Conservation (phyloP, 2,888 invertebrate genomes). For the Dione juno region DNA sequence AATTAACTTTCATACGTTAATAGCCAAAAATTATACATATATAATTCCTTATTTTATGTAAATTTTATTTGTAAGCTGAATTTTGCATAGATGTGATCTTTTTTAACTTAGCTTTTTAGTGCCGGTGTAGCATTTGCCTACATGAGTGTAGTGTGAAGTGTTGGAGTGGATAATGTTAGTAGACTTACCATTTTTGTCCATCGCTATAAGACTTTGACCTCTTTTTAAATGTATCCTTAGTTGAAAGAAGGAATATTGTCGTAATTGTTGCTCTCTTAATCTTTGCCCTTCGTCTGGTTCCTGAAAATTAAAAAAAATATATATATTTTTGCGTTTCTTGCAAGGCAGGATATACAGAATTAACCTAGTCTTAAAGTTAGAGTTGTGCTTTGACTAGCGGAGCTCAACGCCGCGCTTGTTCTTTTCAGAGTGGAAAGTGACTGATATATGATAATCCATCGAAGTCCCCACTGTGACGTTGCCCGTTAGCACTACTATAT, state of each 20-base stretch:
- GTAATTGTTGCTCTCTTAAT: slow-evolving; percentile 88
- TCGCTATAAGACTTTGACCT: slow-evolving; percentile 94
- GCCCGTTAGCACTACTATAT: too few relatives aligned
- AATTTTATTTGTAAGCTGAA: not conserved
- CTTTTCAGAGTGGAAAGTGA: too few relatives aligned
- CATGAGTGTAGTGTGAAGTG: slow-evolving; percentile 43
- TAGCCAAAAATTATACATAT: too few relatives aligned
- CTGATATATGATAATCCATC: too few relatives aligned
- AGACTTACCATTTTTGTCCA: slow-evolving; percentile 96
- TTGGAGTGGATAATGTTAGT: slow-evolving; percentile 27
- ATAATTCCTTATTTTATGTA: not conserved
- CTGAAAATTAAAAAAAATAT: slow-evolving; percentile 57
- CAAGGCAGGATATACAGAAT: too few relatives aligned
- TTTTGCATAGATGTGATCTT: slow-evolving; percentile 1
- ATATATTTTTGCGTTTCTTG: too few relatives aligned
- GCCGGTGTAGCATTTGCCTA: slow-evolving; percentile 44
- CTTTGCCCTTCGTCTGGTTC: slow-evolving; percentile 88
- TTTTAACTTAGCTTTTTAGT: slow-evolving; percentile 31
- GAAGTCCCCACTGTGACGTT: too few relatives aligned
- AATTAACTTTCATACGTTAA: too few relatives aligned
- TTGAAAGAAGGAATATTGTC: slow-evolving; percentile 96
- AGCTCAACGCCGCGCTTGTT: too few relatives aligned
- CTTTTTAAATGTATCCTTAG: slow-evolving; percentile 93
- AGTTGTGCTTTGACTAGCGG: too few relatives aligned
- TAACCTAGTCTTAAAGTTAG: too few relatives aligned